These are phyloP conservation scores for Idaea straminata DNA, from an alignment of 2,888 invertebrate genomes.

Conservation along the genomic window DNA sequence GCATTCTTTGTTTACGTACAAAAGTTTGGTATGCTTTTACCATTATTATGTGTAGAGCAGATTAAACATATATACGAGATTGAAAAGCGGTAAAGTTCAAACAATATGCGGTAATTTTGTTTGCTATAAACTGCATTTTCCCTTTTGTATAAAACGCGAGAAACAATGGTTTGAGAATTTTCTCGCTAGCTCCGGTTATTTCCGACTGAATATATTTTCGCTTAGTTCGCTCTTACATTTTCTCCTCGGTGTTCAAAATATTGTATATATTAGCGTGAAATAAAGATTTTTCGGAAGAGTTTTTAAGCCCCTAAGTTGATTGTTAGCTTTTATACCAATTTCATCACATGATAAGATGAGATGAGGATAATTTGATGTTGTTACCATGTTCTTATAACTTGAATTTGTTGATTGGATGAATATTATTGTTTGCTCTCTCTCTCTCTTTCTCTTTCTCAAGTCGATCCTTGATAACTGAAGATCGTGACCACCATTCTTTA, in stretches of 20 bases:
- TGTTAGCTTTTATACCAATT: background rate
- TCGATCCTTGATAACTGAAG: no score
- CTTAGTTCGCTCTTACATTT: background rate
- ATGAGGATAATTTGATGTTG: no score
- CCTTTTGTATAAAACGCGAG: conserved; percentile 1
- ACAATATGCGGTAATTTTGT: conserved; percentile 8
- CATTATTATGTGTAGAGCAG: background rate
- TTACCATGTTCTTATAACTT: no score
- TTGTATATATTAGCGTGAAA: background rate
- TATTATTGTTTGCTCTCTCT: no score
- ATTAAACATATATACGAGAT: background rate
- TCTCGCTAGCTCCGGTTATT: conserved; percentile 8
- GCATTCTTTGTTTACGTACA: background rate
- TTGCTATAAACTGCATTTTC: conserved; percentile 8
- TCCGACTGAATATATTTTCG: conserved; percentile 7
- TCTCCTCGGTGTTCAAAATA: background rate
- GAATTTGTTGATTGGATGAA: no score
- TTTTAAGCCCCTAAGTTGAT: background rate
- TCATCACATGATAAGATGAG: background rate
- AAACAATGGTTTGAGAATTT: conserved; percentile 6
- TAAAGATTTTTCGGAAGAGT: background rate
- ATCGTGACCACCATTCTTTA: no score
- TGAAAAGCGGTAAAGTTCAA: background rate
- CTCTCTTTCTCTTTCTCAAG: no score
- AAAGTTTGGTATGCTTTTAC: background rate